Base-by-base conservation (phyloP, 2,113 vertebrate species). In the Megaceryle torquata region DNA sequence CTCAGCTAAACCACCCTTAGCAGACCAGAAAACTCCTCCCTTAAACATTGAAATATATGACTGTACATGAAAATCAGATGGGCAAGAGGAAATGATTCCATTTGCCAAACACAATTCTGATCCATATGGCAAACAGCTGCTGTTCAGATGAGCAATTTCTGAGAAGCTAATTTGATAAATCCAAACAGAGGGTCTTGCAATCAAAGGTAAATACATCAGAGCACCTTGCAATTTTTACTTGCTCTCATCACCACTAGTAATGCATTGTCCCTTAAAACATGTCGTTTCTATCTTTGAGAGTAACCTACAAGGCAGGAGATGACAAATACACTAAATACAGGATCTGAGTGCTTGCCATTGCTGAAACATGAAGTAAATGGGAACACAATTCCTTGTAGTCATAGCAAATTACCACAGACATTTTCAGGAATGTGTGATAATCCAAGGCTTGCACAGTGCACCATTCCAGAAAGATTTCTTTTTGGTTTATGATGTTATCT, bases 51-150 rank as follows among this genome's bases (percentile, higher is more conserved):
- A 84, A n/a, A 91, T 90, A 83, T 72, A 88, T 59, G 68, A 65
- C 78, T 93, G 50, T 84, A 91, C 80, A 87, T 91, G 94, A 89
- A 95, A 96, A 95, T 96, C 91, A 95, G 91, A 96, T 95, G 81
- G 96, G 75, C 78, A 91, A n/a, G 50, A 84, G 91, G 81, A 95
- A 92, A 43, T 69, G 4, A 84, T 76, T 88, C 74, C 35, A 16
- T 91, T 94, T 95, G 82, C 94, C 93, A 96, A 94, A 78, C 25
- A 18, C 63, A 89, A 65, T 90, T 96, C 74, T 86, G 74, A 92
- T 79, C 81, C 96, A 92, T 96, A 92, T 95, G 95, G 95, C 70
- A 96, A 94, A 76, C 91, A 97, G 86, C 89, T 97, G 95, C 71
- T 94, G 64, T 63, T 97, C 76, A 92, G 53, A 91, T 67, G 76